These are phyloP conservation scores for Ceryle rudis DNA, from an alignment of 2,797 vertebrate genomes.

Conservation along the genomic window DNA sequence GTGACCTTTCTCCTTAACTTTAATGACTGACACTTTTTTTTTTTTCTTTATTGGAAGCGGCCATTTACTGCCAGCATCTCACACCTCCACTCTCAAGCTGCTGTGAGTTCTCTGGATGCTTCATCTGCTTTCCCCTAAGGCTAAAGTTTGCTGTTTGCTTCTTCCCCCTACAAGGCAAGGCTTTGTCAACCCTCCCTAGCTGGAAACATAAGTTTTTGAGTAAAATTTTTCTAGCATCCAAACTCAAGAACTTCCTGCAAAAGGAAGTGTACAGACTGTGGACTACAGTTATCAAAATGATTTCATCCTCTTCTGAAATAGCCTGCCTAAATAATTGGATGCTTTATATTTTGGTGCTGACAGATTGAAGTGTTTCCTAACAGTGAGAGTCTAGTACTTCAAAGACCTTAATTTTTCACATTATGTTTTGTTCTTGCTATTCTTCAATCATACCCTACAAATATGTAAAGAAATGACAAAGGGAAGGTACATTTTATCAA, in stretches of 20 bases:
- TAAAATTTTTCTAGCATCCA: not conserved
- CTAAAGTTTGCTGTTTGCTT: not conserved
- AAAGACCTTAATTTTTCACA: not conserved
- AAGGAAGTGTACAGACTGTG: not conserved
- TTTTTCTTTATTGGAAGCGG: not conserved
- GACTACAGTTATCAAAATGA: not conserved
- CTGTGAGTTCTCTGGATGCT: not conserved
- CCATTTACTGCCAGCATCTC: not conserved
- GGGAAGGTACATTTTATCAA: not conserved
- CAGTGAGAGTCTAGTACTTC: not conserved
- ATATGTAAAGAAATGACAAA: not conserved
- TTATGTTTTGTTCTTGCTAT: not conserved
- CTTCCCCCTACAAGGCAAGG: not conserved
- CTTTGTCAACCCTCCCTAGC: not conserved
- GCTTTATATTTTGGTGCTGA: not conserved
- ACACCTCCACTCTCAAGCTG: not conserved
- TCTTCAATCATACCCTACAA: not conserved
- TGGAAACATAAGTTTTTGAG: not conserved
- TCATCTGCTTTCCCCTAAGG: not conserved
- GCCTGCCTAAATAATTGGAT: not conserved
- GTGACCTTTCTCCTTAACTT: not conserved
- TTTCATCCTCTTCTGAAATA: not conserved
- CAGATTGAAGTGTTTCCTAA: not conserved
- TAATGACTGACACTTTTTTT: not conserved
- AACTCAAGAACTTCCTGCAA: not conserved